Conservation (phyloP, 2,113 vertebrate species). For the Pterocles orientalis region DNA sequence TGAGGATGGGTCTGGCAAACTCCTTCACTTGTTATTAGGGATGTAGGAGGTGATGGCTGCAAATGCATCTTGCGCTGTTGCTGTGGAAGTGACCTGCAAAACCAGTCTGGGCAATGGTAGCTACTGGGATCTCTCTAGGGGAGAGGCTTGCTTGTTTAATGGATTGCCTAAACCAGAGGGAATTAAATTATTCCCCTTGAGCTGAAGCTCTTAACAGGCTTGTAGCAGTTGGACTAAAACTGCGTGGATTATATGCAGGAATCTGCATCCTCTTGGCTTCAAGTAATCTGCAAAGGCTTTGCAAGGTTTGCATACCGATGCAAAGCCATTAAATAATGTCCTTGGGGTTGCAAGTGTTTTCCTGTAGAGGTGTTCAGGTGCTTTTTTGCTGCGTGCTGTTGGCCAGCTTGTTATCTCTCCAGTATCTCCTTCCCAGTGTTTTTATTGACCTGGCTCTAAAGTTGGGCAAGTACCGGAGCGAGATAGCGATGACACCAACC, state of each 20-base stretch:
- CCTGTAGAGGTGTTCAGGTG: neutral
- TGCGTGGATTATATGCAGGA: neutral
- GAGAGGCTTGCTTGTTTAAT: neutral
- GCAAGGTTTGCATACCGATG: neutral
- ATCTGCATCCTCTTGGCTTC: neutral
- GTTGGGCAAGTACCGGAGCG: accelerated
- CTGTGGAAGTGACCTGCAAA: neutral
- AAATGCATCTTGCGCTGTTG: neutral
- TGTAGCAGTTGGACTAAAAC: neutral
- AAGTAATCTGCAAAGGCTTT: neutral
- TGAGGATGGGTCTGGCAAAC: neutral
- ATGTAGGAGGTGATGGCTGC: accelerated
- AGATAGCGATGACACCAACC: accelerated
- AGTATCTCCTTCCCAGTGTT: neutral
- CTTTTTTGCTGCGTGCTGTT: neutral
- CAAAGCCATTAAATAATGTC: neutral
- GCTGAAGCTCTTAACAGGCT: neutral
- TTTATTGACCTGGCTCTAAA: neutral
- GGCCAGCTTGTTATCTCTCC: neutral
- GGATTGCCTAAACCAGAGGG: neutral
- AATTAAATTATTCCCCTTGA: neutral
- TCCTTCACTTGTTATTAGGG: accelerated
- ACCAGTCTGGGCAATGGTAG: neutral
- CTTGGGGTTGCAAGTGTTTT: neutral
- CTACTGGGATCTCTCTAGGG: neutral